Conservation (phyloP, 2,888 invertebrate species). For the Nemoura dubitans region DNA sequence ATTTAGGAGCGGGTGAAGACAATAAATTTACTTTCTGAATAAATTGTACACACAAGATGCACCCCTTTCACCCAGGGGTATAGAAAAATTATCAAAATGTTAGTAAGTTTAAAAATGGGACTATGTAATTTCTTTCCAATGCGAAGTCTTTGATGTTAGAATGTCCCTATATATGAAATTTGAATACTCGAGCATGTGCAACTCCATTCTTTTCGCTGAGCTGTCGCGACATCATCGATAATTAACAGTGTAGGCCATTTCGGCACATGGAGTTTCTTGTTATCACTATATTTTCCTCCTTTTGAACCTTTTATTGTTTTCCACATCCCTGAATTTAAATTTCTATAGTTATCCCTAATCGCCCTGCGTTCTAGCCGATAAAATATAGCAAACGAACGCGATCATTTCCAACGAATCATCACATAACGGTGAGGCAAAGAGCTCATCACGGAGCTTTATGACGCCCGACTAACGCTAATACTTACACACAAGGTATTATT, state of each 20-base stretch:
- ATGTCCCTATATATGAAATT: no score
- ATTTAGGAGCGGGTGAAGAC: constrained; percentile 31
- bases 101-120: background rate
- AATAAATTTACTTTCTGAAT: constrained; percentile 30
- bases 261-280: no score
- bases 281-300: background rate
- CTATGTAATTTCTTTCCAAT: no score
- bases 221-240: no score
- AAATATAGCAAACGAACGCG: background rate
- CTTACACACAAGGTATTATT: background rate
- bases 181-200: no score
- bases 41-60: constrained; percentile 9
- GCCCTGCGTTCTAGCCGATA: background rate
- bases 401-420: background rate
- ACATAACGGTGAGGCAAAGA: background rate
- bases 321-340: background rate
- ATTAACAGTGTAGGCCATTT: no score
- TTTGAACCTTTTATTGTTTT: background rate
- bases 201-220: no score
- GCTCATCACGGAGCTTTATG: background rate
- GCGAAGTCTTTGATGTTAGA: no score
- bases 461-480: background rate
- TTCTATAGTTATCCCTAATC: constrained; percentile 33
- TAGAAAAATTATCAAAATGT: background rate
- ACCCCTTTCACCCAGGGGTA: constrained; percentile 35